phyloP scores from a whole-genome alignment of 2,797 vertebrate species.

The Agapornis canus region DNA sequence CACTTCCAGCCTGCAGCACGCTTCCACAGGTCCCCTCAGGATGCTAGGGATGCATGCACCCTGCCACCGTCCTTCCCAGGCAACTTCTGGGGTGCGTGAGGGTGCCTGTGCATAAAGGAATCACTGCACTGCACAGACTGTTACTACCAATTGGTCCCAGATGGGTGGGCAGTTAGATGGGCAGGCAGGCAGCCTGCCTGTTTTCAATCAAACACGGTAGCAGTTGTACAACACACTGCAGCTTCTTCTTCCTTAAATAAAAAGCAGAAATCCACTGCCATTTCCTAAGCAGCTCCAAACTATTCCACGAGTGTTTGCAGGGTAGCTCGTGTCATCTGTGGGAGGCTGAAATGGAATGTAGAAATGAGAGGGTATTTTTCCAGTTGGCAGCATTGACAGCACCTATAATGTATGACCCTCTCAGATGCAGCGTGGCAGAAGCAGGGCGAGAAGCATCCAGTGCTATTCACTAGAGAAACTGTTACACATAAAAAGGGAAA shows the following conservation, averaged over 20 bases:
- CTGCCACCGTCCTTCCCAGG: neutral
- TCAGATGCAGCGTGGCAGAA: constrained; percentile 12
- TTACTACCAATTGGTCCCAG: neutral
- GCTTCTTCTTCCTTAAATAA: neutral
- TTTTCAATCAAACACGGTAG: neutral
- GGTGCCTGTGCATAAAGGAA: neutral
- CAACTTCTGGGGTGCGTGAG: accelerated
- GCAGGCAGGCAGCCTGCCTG: neutral
- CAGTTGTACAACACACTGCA: neutral
- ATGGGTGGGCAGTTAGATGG: neutral
- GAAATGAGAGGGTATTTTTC: constrained; percentile 54
- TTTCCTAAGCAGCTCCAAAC: constrained; percentile 51
- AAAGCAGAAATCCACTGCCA: constrained; percentile 35
- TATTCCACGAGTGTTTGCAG: constrained; percentile 61
- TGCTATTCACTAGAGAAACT: constrained; percentile 14
- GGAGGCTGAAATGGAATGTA: constrained; percentile 14
- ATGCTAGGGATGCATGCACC: accelerated
- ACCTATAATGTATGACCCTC: constrained; percentile 31
- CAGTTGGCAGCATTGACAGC: constrained; percentile 36
- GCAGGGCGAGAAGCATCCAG: constrained; percentile 30
- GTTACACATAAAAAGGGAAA: neutral
- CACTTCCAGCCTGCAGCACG: neutral
- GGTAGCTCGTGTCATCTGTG: neutral
- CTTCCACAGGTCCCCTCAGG: accelerated
- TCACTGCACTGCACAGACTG: neutral